Percentiles rank a stretch among this genome's conserved stretches.
phyloP scores from a whole-genome alignment of 2,797 vertebrate genomes.

The Eleutherodactylus coqui region DNA sequence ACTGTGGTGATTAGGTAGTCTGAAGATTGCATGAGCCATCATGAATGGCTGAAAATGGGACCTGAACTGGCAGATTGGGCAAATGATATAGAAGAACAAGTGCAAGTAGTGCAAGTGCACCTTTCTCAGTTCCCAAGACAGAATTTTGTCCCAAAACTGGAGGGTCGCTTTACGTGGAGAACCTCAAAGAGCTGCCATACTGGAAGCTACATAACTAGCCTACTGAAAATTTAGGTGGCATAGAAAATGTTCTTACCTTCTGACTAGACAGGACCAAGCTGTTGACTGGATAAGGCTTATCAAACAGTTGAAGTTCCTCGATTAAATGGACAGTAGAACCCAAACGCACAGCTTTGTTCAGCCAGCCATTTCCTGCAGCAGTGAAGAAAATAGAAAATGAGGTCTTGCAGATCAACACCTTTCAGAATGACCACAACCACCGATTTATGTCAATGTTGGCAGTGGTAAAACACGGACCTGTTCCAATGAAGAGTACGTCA shows the following conservation, averaged over 20 bases:
- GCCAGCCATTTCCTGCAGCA: conserved; percentile 86
- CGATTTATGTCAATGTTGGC: background rate
- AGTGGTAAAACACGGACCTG: conserved; percentile 76
- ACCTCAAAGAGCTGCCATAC: background rate
- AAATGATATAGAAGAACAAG: no score
- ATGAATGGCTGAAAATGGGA: no score
- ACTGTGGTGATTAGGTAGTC: no score
- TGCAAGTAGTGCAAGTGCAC: no score
- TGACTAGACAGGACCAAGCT: conserved; percentile 87
- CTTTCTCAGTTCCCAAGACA: no score
- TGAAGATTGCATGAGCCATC: no score
- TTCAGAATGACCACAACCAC: background rate
- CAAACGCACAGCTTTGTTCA: conserved; percentile 88
- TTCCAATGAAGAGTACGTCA: conserved; percentile 92
- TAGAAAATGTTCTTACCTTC: conserved; percentile 76
- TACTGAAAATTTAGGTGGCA: background rate
- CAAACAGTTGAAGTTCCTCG: conserved; percentile 95
- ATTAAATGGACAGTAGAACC: conserved; percentile 84
- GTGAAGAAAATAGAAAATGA: no score
- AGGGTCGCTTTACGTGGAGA: no score
- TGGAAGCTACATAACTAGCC: no score
- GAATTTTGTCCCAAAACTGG: no score
- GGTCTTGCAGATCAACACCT: background rate
- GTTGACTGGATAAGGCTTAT: conserved; percentile 84
- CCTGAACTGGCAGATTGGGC: no score